Evolutionary conservation across 2,888 invertebrate species (phyloP).

Genomic region (Entomobrya multifasciata): DNA sequence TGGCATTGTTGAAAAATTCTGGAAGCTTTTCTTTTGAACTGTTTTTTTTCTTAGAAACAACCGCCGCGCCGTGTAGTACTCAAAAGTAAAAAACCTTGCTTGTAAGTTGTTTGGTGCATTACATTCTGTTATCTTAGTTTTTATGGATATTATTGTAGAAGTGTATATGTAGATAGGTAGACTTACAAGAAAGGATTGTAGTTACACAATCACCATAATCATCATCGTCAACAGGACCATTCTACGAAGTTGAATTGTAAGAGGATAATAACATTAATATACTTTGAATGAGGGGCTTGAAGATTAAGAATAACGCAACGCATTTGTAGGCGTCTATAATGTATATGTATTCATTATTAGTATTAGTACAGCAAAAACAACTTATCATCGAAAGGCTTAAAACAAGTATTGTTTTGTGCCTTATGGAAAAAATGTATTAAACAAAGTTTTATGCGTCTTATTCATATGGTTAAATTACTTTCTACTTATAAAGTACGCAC

Average conservation of each 20-base stretch:
- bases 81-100: neutral
- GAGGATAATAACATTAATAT: neutral
- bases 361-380: too few species aligned
- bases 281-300: neutral
- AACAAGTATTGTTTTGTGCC: too few species aligned
- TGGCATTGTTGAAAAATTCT: too few species aligned
- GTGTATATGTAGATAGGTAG: neutral
- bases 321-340: too few species aligned
- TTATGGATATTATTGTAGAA: slow-evolving; percentile 21
- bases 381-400: too few species aligned
- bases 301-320: neutral
- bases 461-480: too few species aligned
- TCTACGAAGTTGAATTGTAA: slow-evolving; percentile 28
- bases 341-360: too few species aligned
- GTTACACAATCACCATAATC: slow-evolving; percentile 49
- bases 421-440: too few species aligned
- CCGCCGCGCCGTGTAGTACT: neutral
- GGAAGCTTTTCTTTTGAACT: neutral
- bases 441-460: too few species aligned
- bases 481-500: too few species aligned
- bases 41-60: neutral
- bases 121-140: slow-evolving; percentile 41
- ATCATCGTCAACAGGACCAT: slow-evolving; percentile 17
- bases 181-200: too few species aligned
- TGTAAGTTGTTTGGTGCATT: neutral